Conservation (phyloP, 2,888 invertebrate species). For the Ectemnius continuus region DNA sequence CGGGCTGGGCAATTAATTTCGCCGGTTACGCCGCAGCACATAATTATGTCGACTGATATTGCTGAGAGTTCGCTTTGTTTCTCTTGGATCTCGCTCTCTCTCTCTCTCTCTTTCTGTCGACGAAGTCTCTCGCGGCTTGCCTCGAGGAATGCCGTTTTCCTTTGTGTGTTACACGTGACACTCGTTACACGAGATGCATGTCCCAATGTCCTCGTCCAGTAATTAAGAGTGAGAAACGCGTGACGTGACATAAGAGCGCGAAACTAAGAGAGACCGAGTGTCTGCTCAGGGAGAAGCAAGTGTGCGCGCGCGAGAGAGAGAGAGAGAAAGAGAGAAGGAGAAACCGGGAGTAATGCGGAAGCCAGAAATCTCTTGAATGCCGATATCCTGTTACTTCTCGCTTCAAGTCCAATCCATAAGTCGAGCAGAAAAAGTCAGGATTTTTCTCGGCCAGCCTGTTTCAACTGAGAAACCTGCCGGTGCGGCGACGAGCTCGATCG, state of each 20-base stretch:
- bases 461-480: no score
- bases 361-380: conserved; percentile 1
- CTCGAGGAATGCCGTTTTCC: conserved; percentile 13
- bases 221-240: conserved; percentile 44
- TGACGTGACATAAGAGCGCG: conserved; percentile 11
- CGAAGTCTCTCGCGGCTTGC: background rate
- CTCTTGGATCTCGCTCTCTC: conserved; percentile 14
- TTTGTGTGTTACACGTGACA: conserved; percentile 25
- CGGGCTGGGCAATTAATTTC: no score
- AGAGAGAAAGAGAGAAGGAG: background rate
- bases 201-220: conserved; percentile 31
- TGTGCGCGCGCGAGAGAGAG: conserved; percentile 1
- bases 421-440: no score
- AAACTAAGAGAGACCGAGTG: background rate
- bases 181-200: conserved; percentile 38
- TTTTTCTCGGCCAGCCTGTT: no score
- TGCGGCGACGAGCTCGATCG: no score
- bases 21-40: no score
- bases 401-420: no score
- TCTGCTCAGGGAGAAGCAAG: background rate
- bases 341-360: conserved; percentile 2
- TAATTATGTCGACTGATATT: no score
- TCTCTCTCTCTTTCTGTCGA: no score
- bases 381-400: background rate
- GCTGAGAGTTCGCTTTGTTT: conserved; percentile 10